Base-by-base conservation (phyloP, 2,113 vertebrate genomes). In the Columba janthina region DNA sequence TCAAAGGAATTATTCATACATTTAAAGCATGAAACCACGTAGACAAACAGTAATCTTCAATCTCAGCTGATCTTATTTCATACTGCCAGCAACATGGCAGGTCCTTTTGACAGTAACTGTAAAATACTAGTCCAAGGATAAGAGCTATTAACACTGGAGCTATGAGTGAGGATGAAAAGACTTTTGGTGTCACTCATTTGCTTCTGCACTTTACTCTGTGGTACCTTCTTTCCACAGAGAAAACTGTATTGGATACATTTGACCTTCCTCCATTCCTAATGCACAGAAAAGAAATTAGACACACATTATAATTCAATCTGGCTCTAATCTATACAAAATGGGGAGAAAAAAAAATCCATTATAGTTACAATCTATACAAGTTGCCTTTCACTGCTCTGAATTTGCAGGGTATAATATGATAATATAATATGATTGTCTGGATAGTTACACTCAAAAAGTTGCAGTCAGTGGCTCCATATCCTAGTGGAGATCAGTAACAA, bases 251-350 rank as follows among this genome's bases (percentile, higher is more conserved):
- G 61, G 54, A 36, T 86, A 61, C 22, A 64, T 92, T 58, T 74
- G 71, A 64, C 84, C 40, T 91, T 91, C 48, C 25, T 78, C 51
- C 54, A 42, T 61, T 71, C 48, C 69, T 57, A 87, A 92, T 48
- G 28, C 19, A 66, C 42, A 61, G 66, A 87, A 93, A 70, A 90
- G 29, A 95, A 97, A 93, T 50, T 56, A 42, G 36, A 83, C 24
- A 61, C 3, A 44, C 19, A 65, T 78, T 93, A 40, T 85, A 88
- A 95, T 92, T 89, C 62, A 90, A 73, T 88, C 71, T 81, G 75
- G 58, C 71, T 93, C 38, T 93, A 96, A 97, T 91, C 60, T 84
- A 78, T 79, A 78, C 42, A 77, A 38, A 95, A 90, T 61, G 34
- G 92, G 73, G 34, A 95, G 29, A 28, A 60, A 84, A 88, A 90